A percentile compares a stretch with the other conserved stretches of the same genome.
phyloP scores from a whole-genome alignment of 2,113 vertebrate genomes.

The human (Homo sapiens) region DNA sequence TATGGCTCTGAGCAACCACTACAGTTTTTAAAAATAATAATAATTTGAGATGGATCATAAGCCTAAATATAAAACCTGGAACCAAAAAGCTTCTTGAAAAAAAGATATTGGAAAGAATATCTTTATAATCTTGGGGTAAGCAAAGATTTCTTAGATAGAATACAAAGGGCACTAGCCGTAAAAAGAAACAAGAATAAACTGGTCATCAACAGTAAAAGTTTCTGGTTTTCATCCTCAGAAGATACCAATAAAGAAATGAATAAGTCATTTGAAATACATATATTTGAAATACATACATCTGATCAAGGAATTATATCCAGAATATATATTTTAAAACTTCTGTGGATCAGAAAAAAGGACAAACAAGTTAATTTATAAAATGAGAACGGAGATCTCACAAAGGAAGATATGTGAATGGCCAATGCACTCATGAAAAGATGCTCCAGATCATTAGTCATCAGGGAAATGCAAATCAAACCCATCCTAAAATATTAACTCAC shows the following conservation, averaged over 20 bases:
- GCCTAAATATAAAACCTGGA: constrained; percentile 24
- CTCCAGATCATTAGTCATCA: neutral
- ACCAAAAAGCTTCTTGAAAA: constrained; percentile 13
- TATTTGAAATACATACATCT: neutral
- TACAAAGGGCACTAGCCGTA: neutral
- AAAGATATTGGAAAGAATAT: neutral
- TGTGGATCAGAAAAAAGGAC: neutral
- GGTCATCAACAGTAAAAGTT: neutral
- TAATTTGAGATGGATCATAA: constrained; percentile 2
- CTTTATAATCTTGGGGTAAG: neutral
- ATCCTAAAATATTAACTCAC: neutral
- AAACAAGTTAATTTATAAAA: neutral
- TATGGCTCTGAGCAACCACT: neutral
- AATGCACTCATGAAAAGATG: neutral
- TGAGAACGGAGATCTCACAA: neutral
- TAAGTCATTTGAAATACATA: neutral
- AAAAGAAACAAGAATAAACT: neutral
- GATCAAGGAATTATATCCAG: constrained; percentile 1
- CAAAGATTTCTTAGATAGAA: constrained; percentile 11
- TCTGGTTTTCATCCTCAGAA: constrained; percentile 19
- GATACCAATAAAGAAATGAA: neutral
- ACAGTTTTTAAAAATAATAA: neutral
- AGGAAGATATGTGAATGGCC: neutral
- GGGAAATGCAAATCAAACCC: neutral
- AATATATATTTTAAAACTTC: neutral